Evolutionary conservation across 2,797 vertebrate genomes (phyloP).

Genomic region (Leptatherina wallacei): DNA sequence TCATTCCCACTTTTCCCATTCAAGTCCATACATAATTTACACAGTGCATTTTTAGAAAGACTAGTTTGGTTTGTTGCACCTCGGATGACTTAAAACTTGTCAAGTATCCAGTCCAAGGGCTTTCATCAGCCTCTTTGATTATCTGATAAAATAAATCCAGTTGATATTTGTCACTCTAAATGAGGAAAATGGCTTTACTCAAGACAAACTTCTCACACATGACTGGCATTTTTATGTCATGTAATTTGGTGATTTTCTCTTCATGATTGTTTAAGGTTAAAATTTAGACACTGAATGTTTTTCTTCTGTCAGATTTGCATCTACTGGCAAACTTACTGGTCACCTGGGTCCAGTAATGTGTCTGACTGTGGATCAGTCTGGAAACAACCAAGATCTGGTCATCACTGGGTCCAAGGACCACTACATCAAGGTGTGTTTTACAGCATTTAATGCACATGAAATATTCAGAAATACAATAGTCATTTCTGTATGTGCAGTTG

Average conservation of each 20-base stretch:
- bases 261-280: neutral
- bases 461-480: neutral
- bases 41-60: neutral
- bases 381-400: constrained; percentile 92
- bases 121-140: constrained; percentile 21
- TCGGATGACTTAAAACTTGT: constrained; percentile 18
- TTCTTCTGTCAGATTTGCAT: constrained; percentile 88
- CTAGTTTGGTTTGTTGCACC: neutral
- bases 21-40: no score
- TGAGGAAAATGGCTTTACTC: constrained; percentile 17
- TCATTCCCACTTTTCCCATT: no score
- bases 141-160: neutral
- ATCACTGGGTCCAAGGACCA: constrained; percentile 98
- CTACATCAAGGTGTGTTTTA: constrained; percentile 88
- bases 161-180: neutral
- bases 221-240: neutral
- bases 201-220: neutral
- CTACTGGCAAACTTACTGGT: constrained; percentile 94
- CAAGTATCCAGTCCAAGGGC: constrained; percentile 18
- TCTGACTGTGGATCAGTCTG: constrained; percentile 93
- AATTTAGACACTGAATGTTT: neutral
- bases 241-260: neutral
- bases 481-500: neutral
- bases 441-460: neutral
- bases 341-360: constrained; percentile 98